Evolutionary conservation across 2,888 invertebrate genomes (phyloP), one percentile per base, ranked within the genome.

Genomic region (Ceratothoa steindachneri): DNA sequence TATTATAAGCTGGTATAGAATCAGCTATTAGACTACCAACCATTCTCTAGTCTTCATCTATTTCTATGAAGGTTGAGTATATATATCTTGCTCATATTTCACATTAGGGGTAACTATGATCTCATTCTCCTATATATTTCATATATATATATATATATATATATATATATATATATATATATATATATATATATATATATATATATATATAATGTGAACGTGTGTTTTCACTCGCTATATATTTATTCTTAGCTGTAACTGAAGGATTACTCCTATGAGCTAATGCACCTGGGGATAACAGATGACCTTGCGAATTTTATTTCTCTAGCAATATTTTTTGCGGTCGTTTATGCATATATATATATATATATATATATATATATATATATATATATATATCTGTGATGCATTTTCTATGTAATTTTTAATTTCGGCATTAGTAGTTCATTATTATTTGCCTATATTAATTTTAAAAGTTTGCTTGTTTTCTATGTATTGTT

Each of bases 111-210:
- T 41, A 41, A 41, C 41, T 41, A 41, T 41, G 41, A 41, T 41
- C 41, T 41, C 41, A 41, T 41, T 9, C 5, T 41, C 41, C 5
- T 12, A 30, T 30, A 12, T 24, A 24, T 9, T 9, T 24, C 19
- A 60, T 55, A 22, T 55, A 2, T 27, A 64, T 69, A 65, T 69
- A 69, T 69, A 69, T 69, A 65, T 69, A 69, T 69, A 60, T 69
- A 69, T 69, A 69, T 65, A 69, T 69, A 69, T 53, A 69, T 69
- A 69, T 69, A 69, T 69, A 60, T 69, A 69, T 69, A 69, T 69
- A 69, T 69, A 69, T 53, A 69, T 69, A 53, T 69, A 69, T 69
- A 69, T 69, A 69, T 69, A 69, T 69, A 69, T 69, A 65, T 53
- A 27, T 69, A 65, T 53, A 65, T 69, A 27, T 55, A n/a, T 67